Evolutionary conservation across 2,113 vertebrate species (phyloP).

Genomic region (Ceratotherium simum): DNA sequence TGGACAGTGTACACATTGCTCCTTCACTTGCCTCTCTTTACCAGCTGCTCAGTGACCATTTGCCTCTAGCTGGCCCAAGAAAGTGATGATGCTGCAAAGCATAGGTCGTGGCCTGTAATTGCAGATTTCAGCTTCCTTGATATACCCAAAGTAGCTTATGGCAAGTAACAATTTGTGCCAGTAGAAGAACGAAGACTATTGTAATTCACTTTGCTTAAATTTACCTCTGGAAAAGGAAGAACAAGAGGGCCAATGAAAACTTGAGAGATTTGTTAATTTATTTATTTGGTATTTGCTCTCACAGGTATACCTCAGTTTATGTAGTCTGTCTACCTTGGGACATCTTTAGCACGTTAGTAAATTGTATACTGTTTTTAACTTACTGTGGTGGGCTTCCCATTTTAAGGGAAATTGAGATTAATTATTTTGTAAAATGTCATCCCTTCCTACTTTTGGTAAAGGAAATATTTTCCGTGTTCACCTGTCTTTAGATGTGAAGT

Average conservation of each 20-base stretch:
- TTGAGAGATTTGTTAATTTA: background rate
- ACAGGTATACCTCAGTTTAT: background rate
- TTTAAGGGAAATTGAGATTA: background rate
- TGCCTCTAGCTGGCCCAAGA: background rate
- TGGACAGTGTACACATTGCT: background rate
- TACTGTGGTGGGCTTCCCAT: background rate
- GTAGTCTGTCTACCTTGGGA: background rate
- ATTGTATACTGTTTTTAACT: conserved; percentile 2
- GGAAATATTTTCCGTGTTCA: background rate
- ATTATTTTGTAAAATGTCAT: background rate
- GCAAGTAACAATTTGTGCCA: background rate
- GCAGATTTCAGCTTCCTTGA: background rate
- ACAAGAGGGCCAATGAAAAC: background rate
- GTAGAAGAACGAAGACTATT: background rate
- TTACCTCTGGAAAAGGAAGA: background rate
- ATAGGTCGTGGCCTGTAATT: background rate
- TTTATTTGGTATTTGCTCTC: background rate
- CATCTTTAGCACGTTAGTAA: background rate
- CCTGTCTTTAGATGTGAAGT: background rate
- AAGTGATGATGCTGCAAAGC: background rate
- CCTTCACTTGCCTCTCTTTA: background rate
- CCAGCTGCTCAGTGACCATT: background rate
- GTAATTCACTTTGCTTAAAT: background rate
- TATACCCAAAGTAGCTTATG: background rate
- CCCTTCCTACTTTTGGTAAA: background rate